Conservation (phyloP, 1,140 invertebrate genomes). For the Drosophila erecta region DNA sequence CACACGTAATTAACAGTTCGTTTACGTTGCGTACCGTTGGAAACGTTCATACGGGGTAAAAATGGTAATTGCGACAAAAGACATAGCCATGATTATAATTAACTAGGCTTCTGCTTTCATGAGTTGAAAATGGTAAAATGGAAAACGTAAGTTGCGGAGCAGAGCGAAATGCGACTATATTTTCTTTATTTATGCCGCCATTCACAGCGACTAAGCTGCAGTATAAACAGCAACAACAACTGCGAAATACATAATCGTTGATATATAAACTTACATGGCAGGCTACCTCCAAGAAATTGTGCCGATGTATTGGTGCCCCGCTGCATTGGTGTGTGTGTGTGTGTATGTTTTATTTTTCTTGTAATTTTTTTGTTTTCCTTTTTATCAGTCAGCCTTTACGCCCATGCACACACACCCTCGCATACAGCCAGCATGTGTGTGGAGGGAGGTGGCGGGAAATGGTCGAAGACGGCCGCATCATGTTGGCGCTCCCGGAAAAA, state of each 20-base stretch:
- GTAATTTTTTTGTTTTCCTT: constrained; percentile 17
- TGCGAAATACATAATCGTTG: constrained; percentile 55
- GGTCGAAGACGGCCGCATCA: too few species aligned
- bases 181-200: constrained; percentile 26
- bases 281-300: constrained; percentile 37
- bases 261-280: constrained; percentile 69
- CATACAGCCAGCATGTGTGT: constrained; percentile 14
- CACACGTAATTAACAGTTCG: constrained; percentile 76
- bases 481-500: too few species aligned
- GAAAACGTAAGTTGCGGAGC: constrained; percentile 65
- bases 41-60: constrained; percentile 44
- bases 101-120: constrained; percentile 65
- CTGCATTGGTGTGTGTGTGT: constrained; percentile 24
- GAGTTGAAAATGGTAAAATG: constrained; percentile 73
- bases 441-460: too few species aligned
- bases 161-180: constrained; percentile 57
- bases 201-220: constrained; percentile 27
- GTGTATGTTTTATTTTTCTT: constrained; percentile 5
- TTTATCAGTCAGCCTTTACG: constrained; percentile 66
- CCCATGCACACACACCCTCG: constrained; percentile 11
- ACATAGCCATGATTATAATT: constrained; percentile 79
- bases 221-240: constrained; percentile 48
- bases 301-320: constrained; percentile 19
- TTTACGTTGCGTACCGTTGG: constrained; percentile 75
- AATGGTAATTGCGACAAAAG: constrained; percentile 64